Percentiles rank a stretch among this genome's conserved stretches.
These are phyloP conservation scores for Acanthoscelides obtectus DNA, from an alignment of 2,888 invertebrate species.

Conservation along the genomic window DNA sequence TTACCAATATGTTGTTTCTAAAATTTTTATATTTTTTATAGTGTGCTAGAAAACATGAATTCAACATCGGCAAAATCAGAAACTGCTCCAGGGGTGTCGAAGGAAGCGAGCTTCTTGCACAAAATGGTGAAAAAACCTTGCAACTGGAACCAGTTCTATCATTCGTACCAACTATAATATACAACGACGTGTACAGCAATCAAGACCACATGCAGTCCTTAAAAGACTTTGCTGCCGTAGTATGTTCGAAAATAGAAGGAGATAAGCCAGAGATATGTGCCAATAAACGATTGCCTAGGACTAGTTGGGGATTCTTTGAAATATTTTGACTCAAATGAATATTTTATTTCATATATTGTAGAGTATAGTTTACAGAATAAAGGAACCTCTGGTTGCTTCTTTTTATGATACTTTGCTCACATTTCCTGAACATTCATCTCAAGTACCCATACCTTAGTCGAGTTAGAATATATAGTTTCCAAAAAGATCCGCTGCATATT, in stretches of 20 bases:
- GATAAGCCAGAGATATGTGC: conserved; percentile 20
- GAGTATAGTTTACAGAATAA: neutral
- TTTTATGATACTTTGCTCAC: neutral
- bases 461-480: too few relatives aligned
- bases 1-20: conserved; percentile 2
- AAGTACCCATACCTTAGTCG: too few relatives aligned
- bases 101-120: conserved; percentile 16
- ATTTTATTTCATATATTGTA: neutral
- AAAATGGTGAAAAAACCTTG: conserved; percentile 25
- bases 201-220: conserved; percentile 19
- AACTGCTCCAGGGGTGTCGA: conserved; percentile 10
- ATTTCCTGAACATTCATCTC: too few relatives aligned
- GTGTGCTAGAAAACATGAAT: conserved; percentile 15
- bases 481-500: too few relatives aligned
- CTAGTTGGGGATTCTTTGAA: neutral
- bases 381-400: neutral
- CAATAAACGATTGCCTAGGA: conserved; percentile 9
- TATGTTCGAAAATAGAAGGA: conserved; percentile 22
- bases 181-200: conserved; percentile 38
- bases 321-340: neutral
- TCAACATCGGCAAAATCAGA: conserved; percentile 9
- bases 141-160: conserved; percentile 33
- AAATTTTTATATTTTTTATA: conserved; percentile 11
- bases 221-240: conserved; percentile 25
- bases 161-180: conserved; percentile 46